Base-by-base conservation (phyloP, 2,888 invertebrate genomes). In the Andrena bucephala region DNA sequence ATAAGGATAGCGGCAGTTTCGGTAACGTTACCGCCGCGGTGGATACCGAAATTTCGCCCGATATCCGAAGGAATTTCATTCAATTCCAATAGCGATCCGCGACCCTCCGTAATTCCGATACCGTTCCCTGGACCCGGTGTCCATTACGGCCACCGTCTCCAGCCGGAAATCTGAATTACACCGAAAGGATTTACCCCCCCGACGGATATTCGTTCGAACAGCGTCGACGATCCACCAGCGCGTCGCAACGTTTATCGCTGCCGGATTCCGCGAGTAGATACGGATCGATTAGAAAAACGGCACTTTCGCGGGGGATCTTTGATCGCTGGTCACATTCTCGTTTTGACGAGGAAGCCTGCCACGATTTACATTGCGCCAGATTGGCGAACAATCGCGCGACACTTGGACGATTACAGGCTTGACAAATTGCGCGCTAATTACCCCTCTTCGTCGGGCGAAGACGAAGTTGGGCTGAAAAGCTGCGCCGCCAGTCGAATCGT, bases 361-460 rank as follows among this genome's bases (percentile, higher is more conserved):
- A 5, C 42, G 59, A 29, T 70, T 70, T 70, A 70, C 66, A 75
- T 62, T 48, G 72, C 80, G 83, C 74, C 74, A 85, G 73, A 54
- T 74, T 71, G 74, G 66, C 72, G 76, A 79, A 83, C 74, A 77
- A 83, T 77, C 77, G 63, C 63, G 31, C 33, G 65, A 67, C 76
- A 52, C 57, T 60, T 33, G 52, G 20, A 52, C 54, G 52, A 66
- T 69, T 52, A 74, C 48, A 74, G 74, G 66, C 81, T 85, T 89
- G 90, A 90, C 87, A 87, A 89, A 90, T 90, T 85, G 77, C 85
- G 71, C 81, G 77, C 87, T 90, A 90, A 90, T 90, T 89, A 87
- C 89, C 79, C 77, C 84, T 85, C 85, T 42, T 74, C 84, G 71
- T 78, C 70, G 84, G 63, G 13, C 59, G 42, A 42, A 7, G 29